Evolutionary conservation across 64 coral and sea anemone genomes (phyloP).

Genomic region (Astreopora myriophthalma): DNA sequence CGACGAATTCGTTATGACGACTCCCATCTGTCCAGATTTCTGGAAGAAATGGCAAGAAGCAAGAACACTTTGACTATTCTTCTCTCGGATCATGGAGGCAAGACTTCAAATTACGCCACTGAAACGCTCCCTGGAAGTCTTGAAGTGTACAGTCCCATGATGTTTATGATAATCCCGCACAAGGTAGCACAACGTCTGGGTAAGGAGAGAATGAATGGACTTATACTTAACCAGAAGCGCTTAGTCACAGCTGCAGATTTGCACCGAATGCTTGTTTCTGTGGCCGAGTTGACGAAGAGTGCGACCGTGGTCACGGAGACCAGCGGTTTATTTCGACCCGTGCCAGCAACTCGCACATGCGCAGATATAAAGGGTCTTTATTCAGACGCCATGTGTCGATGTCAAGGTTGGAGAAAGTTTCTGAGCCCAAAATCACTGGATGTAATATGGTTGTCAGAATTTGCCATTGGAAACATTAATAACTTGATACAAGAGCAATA

Average conservation of each 20-base stretch:
- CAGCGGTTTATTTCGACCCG: slow-evolving; percentile 67
- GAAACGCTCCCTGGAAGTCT: slow-evolving; percentile 71
- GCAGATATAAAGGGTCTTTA: slow-evolving; percentile 76
- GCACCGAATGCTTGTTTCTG: slow-evolving; percentile 49
- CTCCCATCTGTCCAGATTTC: slow-evolving; percentile 54
- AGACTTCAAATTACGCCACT: slow-evolving; percentile 77
- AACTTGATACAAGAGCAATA: slow-evolving; percentile 84
- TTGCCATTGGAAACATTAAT: slow-evolving; percentile 86
- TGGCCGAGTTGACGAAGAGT: slow-evolving; percentile 20
- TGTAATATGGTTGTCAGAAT: slow-evolving; percentile 84
- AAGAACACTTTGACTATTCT: slow-evolving; percentile 85
- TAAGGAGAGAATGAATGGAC: slow-evolving; percentile 58
- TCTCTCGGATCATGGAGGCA: slow-evolving; percentile 91
- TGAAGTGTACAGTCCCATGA: slow-evolving; percentile 88
- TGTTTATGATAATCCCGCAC: slow-evolving; percentile 96
- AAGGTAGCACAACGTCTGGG: slow-evolving; percentile 78
- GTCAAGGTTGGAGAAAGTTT: slow-evolving; percentile 80
- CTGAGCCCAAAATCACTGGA: slow-evolving; percentile 36
- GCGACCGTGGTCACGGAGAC: not conserved
- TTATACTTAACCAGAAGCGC: slow-evolving; percentile 86
- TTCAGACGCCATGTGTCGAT: slow-evolving; percentile 80
- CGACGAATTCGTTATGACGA: slow-evolving; percentile 86
- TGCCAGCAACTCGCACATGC: slow-evolving; percentile 84
- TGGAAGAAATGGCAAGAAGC: slow-evolving; percentile 58
- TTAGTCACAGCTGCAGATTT: slow-evolving; percentile 74